Conservation (phyloP, 2,797 vertebrate genomes). For the Sebastes oblongus region DNA sequence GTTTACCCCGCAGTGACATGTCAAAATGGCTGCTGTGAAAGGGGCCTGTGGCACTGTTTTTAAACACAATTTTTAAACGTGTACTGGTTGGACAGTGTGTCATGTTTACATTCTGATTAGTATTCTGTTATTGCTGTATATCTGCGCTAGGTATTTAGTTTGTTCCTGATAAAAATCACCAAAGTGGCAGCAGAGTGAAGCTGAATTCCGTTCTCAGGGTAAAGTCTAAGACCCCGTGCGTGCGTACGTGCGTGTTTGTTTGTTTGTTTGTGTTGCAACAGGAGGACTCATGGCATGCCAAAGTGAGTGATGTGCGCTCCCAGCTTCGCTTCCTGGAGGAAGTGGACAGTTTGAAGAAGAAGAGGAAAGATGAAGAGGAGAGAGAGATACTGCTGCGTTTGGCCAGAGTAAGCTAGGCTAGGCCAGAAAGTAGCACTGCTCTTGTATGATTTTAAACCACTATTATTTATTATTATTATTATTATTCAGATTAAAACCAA, state of each 20-base stretch:
- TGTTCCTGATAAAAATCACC: background rate
- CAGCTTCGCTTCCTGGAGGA: constrained; percentile 94
- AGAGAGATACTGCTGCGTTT: constrained; percentile 87
- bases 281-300: constrained; percentile 81
- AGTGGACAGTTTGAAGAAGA: constrained; percentile 89
- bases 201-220: no score
- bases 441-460: background rate
- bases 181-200: background rate
- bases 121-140: background rate
- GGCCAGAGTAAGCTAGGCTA: constrained; percentile 83
- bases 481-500: background rate
- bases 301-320: constrained; percentile 87
- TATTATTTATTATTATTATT: no score
- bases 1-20: no score
- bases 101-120: background rate
- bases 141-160: background rate
- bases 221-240: no score
- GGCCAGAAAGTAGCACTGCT: background rate
- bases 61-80: no score
- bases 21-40: no score
- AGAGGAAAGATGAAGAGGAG: constrained; percentile 89
- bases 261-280: constrained; percentile 47
- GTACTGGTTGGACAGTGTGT: no score
- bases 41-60: no score
- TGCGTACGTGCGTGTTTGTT: background rate